Evolutionary conservation across 2,113 vertebrate species (phyloP).

Genomic region (Rattus norvegicus): GRCr8 NC_086028.1:39275501-39276000

Average conservation of each 20-base stretch:
- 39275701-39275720: background rate
- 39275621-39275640: background rate
- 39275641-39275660: background rate
- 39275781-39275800: slow-evolving; percentile 5
- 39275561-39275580: background rate
- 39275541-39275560: background rate
- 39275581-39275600: background rate
- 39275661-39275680: background rate
- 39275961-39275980: background rate
- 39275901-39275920: background rate
- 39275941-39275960: background rate
- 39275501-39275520: background rate
- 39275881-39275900: background rate
- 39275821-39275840: background rate
- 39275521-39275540: background rate
- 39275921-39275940: background rate
- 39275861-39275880: background rate
- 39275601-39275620: background rate
- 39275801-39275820: background rate
- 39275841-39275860: slow-evolving; percentile 19
- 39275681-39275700: background rate
- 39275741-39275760: background rate
- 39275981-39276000: background rate
- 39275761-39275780: background rate
- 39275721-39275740: background rate